phyloP scores from a whole-genome alignment of 2,113 vertebrate species.

The Microcebus ravelobensis region DNA sequence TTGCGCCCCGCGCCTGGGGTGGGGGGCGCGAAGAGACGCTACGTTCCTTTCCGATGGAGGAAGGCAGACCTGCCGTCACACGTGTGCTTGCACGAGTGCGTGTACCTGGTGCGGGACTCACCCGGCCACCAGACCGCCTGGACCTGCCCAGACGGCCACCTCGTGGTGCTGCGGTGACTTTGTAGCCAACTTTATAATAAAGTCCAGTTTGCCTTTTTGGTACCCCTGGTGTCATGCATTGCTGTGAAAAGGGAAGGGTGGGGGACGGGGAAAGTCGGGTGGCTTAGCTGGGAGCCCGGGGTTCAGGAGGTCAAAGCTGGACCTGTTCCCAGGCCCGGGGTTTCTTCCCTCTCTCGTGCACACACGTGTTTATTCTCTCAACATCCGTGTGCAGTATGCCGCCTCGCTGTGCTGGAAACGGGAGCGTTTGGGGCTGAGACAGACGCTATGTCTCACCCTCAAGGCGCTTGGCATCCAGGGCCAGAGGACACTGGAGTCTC shows the following conservation, averaged over 20 bases:
- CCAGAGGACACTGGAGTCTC: background rate
- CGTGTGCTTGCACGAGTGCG: conserved; percentile 71
- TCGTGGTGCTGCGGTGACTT: conserved; percentile 81
- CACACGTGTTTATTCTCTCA: background rate
- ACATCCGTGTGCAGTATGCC: accelerated
- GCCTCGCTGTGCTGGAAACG: background rate
- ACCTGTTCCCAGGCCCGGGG: background rate
- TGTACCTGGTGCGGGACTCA: conserved; percentile 75
- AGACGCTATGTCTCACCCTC: background rate
- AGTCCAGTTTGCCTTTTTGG: conserved; percentile 82
- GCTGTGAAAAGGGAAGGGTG: background rate
- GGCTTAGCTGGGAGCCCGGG: background rate
- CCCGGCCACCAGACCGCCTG: conserved; percentile 69
- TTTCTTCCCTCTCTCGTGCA: background rate
- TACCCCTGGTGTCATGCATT: conserved; percentile 36
- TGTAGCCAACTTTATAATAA: conserved; percentile 83
- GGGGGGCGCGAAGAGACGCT: conserved; percentile 77
- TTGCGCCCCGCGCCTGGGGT: conserved; percentile 78
- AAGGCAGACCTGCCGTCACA: conserved; percentile 80
- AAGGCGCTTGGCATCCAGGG: background rate
- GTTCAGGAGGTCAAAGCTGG: background rate
- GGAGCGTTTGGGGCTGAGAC: background rate
- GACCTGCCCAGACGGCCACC: conserved; percentile 67
- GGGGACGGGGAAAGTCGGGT: background rate
- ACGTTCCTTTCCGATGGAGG: conserved; percentile 82